Evolutionary conservation across 2,797 vertebrate species (phyloP).

Genomic region (Saxicola maurus): DNA sequence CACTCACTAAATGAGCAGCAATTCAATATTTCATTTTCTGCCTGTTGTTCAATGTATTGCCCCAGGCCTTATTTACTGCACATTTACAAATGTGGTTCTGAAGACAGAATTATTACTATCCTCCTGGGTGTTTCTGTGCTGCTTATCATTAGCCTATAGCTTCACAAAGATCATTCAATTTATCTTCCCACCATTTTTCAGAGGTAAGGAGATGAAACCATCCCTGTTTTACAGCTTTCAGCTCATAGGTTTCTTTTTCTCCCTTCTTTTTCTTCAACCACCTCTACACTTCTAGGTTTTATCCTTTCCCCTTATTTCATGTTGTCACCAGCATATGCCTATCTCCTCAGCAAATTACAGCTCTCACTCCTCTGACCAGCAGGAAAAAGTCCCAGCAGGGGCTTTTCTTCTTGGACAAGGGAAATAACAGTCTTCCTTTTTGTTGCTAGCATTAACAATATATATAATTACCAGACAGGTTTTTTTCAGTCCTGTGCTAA

Average conservation of each 20-base stretch:
- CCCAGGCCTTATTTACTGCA: slow-evolving; percentile 13
- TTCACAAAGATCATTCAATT: not conserved
- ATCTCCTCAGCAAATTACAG: not conserved
- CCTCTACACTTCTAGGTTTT: not conserved
- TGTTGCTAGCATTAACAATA: not conserved
- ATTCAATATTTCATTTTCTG: not conserved
- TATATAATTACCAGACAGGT: not conserved
- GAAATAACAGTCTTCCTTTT: not conserved
- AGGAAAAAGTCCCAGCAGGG: not conserved
- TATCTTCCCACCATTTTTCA: not conserved
- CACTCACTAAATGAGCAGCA: not conserved
- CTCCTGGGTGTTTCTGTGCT: not conserved
- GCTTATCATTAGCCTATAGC: not conserved
- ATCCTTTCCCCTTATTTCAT: not conserved
- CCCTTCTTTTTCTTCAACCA: not conserved
- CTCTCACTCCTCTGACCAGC: not conserved
- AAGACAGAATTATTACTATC: slow-evolving; percentile 28
- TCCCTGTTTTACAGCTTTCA: not conserved
- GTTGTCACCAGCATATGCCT: rapidly evolving
- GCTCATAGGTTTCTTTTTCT: not conserved
- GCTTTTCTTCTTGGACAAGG: not conserved
- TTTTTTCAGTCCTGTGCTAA: not conserved
- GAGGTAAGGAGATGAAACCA: not conserved
- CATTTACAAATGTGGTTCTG: not conserved
- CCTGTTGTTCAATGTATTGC: not conserved